Evolutionary conservation across 2,113 vertebrate genomes (phyloP).

Genomic region (Phyllostomus hastatus): DNA sequence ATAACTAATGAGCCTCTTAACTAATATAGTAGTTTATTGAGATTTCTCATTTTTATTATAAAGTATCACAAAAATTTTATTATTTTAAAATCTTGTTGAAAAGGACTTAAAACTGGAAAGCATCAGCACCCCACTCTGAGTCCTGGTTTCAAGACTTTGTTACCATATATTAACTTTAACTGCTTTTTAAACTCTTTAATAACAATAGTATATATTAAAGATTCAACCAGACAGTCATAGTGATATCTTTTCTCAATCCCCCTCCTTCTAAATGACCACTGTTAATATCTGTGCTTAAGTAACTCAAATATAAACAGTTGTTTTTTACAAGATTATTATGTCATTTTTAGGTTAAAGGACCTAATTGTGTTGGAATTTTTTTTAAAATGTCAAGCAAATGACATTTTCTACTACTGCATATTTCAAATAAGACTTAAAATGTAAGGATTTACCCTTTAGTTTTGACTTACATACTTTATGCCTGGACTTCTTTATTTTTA

Average conservation of each 20-base stretch:
- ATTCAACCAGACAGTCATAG: neutral
- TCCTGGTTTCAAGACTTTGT: neutral
- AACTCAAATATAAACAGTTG: neutral
- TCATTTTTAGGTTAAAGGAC: neutral
- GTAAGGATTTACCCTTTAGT: neutral
- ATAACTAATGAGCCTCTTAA: neutral
- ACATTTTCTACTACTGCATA: neutral
- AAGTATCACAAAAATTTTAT: neutral
- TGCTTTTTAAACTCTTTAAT: neutral
- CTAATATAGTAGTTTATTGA: neutral
- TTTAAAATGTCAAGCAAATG: neutral
- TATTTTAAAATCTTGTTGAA: neutral
- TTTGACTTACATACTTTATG: neutral
- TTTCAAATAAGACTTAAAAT: neutral
- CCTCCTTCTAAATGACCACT: neutral
- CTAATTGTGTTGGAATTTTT: neutral
- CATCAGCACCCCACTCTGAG: neutral
- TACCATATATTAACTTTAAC: neutral
- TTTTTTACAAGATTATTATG: neutral
- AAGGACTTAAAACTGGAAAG: neutral
- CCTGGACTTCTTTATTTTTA: constrained; percentile 70
- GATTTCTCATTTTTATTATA: neutral
- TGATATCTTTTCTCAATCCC: neutral
- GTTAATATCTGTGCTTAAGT: neutral
- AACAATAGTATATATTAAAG: neutral